Percentiles rank a stretch among this genome's conserved stretches.
phyloP scores from a whole-genome alignment of 2,888 invertebrate species.

The Ypsolopha scabrella region DNA sequence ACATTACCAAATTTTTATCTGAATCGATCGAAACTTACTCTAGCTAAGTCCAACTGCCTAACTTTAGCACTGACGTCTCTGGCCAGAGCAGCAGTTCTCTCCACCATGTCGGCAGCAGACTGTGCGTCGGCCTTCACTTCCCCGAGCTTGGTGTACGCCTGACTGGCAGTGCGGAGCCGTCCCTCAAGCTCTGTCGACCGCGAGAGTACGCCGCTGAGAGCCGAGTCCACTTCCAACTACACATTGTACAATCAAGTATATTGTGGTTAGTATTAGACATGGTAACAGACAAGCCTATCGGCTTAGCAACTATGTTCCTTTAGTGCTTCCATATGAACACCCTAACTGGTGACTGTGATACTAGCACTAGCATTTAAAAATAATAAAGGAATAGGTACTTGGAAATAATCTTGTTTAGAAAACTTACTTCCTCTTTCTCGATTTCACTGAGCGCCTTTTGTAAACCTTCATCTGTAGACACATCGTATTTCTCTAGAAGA shows the following conservation, averaged over 20 bases:
- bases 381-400: neutral
- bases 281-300: neutral
- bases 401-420: neutral
- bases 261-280: too few species aligned
- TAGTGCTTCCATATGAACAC: too few species aligned
- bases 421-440: constrained; percentile 68
- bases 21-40: neutral
- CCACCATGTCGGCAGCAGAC: constrained; percentile 86
- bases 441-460: constrained; percentile 68
- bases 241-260: constrained; percentile 9
- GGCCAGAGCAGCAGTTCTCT: constrained; percentile 88
- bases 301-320: too few species aligned
- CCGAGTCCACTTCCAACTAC: constrained; percentile 77
- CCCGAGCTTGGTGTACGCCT: constrained; percentile 84
- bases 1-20: too few species aligned
- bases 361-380: too few species aligned
- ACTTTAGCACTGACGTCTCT: constrained; percentile 97
- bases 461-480: constrained; percentile 68
- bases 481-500: constrained; percentile 57
- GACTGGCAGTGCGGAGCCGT: constrained; percentile 83
- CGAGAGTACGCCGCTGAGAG: constrained; percentile 77
- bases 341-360: constrained; percentile 1
- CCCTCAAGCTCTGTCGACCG: constrained; percentile 83
- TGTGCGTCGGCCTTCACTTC: constrained; percentile 83
- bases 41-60: constrained; percentile 88